Evolutionary conservation across 2,113 vertebrate species (phyloP).

Genomic region (Malurus cyaneus): DNA sequence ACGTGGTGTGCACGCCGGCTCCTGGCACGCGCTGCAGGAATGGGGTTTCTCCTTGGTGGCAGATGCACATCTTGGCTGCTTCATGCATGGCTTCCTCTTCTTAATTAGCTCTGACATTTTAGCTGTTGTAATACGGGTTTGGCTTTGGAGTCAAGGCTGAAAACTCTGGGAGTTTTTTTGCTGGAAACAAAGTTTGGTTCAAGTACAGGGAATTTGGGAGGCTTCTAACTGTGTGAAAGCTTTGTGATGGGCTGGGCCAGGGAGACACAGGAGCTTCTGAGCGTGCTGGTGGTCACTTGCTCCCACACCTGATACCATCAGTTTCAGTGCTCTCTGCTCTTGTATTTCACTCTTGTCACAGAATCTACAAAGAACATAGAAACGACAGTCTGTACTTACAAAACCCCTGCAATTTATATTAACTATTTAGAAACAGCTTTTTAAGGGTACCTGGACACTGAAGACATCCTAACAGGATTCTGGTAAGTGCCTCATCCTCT

Average conservation of each 20-base stretch:
- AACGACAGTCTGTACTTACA: background rate
- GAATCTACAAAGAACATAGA: background rate
- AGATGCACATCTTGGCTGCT: background rate
- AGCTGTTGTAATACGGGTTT: background rate
- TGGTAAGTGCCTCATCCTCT: background rate
- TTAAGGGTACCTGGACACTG: background rate
- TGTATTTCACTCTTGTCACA: background rate
- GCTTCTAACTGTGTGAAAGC: background rate
- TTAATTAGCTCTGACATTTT: background rate
- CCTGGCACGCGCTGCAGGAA: background rate
- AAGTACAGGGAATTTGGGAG: background rate
- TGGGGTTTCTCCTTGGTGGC: background rate
- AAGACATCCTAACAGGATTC: background rate
- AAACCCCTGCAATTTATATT: background rate
- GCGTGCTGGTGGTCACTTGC: background rate
- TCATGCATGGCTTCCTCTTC: background rate
- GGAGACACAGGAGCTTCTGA: background rate
- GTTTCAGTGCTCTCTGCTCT: background rate
- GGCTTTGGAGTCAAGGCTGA: background rate
- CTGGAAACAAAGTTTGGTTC: background rate
- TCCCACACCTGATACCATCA: background rate
- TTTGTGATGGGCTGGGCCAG: background rate
- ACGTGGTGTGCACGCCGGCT: background rate
- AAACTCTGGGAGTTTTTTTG: background rate
- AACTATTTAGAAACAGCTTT: background rate